Evolutionary conservation across 2,113 vertebrate genomes (phyloP), one percentile per base, ranked within the genome.

Genomic region (Pavo muticus): DNA sequence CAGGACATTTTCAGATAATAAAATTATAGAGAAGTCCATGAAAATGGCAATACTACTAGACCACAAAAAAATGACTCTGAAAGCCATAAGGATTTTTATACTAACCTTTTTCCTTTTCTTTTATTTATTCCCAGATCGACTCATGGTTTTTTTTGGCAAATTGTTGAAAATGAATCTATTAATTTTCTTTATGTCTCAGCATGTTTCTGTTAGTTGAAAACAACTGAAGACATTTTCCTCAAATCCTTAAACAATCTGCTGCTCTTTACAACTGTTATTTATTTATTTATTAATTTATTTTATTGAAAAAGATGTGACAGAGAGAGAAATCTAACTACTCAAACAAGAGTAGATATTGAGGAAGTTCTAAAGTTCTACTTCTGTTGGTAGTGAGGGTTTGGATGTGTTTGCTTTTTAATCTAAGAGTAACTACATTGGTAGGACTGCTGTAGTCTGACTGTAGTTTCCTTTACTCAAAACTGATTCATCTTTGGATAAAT

Each of bases 381-480:
- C 11, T 71, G 15, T 2, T 48, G 15, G 2, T 68, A 21, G 2
- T 39, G 25, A 3, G 39, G 5, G 1, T 76, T 83, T 70, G 18
- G 10, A 47, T 44, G 12, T 47, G 9, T 67, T 68, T n/a, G 32
- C 52, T 54, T 52, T 71, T 77, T 45, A 21, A 35, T 52, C 50
- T n/a, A 29, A 2, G 2, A 35, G 3, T 37, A 69, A 32, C 44
- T 16, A 8, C 5, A 27, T n/a, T 18, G 19, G 64, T 77, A 39
- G 5, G 63, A 80, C 37, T 2, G 1, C 6, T 23, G 37, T 1
- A 18, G 10, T 4, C 14, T 50, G 64, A 69, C 18, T 85, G 1
- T 2, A 42, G 24, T 8, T 72, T 25, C 9, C 9, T 37, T 75
- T 44, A 13, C 24, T 63, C 8, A 37, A n/a, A 80, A 74, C 10